These are phyloP conservation scores for Myotis yumanensis DNA, from an alignment of 2,113 vertebrate species.

Conservation along the genomic window DNA sequence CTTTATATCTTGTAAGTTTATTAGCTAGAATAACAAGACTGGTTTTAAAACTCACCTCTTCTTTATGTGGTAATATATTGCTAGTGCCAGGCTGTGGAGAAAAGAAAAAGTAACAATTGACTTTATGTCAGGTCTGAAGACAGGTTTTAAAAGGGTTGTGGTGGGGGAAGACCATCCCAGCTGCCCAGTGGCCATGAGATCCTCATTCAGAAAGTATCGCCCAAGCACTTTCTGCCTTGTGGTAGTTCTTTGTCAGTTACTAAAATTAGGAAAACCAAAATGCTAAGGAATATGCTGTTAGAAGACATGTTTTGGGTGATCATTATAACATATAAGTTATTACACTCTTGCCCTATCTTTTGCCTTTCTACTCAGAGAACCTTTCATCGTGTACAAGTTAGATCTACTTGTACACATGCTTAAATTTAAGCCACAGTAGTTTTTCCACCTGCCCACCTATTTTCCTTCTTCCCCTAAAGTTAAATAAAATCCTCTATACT, in stretches of 20 bases:
- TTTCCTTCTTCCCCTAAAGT: neutral
- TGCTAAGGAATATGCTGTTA: neutral
- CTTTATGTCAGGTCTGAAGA: too few relatives aligned
- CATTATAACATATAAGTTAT: neutral
- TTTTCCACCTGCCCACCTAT: neutral
- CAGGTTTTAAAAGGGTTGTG: too few relatives aligned
- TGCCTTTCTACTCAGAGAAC: neutral
- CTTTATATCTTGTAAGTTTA: slow-evolving; percentile 1
- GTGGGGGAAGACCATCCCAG: too few relatives aligned
- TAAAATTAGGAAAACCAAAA: too few relatives aligned
- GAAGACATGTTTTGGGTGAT: neutral
- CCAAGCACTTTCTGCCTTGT: too few relatives aligned
- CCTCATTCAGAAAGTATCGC: too few relatives aligned
- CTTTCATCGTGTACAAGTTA: neutral
- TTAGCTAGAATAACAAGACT: slow-evolving; percentile 39
- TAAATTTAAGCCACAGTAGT: neutral
- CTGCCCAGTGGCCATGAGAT: too few relatives aligned
- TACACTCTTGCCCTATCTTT: neutral
- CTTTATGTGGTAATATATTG: too few relatives aligned
- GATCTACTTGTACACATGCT: neutral
- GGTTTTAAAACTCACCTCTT: slow-evolving; percentile 24
- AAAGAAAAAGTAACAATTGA: too few relatives aligned
- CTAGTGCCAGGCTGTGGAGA: too few relatives aligned
- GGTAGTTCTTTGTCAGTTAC: too few relatives aligned
- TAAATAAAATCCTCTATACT: slow-evolving; percentile 22